Percentiles rank a stretch among this genome's conserved stretches.
These are phyloP conservation scores for Xiphophorus maculatus DNA, from an alignment of 2,113 vertebrate species.

Conservation along the genomic window DNA sequence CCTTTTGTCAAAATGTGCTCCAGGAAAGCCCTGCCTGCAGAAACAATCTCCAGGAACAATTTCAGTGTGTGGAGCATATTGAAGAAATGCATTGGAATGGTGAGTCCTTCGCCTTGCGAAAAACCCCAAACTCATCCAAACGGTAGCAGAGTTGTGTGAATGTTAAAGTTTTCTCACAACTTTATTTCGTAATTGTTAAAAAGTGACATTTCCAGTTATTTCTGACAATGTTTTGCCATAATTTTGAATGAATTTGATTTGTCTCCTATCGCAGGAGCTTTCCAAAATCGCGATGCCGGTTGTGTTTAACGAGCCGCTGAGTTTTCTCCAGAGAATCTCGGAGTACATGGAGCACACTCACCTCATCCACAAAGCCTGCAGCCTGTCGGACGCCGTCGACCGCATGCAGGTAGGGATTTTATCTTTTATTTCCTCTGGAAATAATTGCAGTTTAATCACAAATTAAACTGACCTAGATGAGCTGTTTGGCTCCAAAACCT, in stretches of 20 bases:
- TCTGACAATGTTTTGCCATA: neutral
- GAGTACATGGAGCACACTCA: conserved; percentile 98
- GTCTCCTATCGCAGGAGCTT: conserved; percentile 82
- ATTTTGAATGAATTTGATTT: neutral
- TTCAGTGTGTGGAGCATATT: conserved; percentile 96
- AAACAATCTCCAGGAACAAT: conserved; percentile 93
- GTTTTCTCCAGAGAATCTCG: conserved; percentile 93
- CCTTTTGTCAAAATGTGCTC: conserved; percentile 16
- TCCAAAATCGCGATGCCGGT: conserved; percentile 98
- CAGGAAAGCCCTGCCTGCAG: conserved; percentile 89
- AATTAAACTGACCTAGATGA: too few relatives aligned
- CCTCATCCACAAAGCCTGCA: conserved; percentile 89
- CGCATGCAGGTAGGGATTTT: conserved; percentile 89
- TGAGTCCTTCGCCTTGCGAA: conserved; percentile 71
- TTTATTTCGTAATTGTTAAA: neutral
- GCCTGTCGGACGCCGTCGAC: conserved; percentile 85
- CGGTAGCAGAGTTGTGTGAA: neutral
- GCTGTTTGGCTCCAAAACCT: neutral
- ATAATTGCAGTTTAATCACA: neutral
- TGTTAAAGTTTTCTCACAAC: neutral
- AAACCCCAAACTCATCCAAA: neutral
- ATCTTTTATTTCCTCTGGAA: neutral
- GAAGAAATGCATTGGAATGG: conserved; percentile 97
- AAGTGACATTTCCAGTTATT: neutral
- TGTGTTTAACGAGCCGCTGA: conserved; percentile 95